Percentiles rank a stretch among this genome's conserved stretches.
phyloP scores from a whole-genome alignment of 2,113 vertebrate species.

The Gambusia holbrooki region DNA sequence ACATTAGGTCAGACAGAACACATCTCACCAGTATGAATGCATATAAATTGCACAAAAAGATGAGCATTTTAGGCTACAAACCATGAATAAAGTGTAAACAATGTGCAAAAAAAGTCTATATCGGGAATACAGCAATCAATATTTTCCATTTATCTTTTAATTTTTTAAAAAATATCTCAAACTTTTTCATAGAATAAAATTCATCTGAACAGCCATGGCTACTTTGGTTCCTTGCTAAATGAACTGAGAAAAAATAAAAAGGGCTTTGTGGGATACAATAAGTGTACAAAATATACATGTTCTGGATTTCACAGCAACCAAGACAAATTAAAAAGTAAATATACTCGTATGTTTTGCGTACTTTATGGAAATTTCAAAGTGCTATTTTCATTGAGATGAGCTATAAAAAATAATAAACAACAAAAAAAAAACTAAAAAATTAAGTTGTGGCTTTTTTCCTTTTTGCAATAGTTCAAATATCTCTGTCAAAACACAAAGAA shows the following conservation, averaged over 20 bases:
- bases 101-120: conserved; percentile 69
- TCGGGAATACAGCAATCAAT: conserved; percentile 50
- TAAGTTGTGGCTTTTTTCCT: conserved; percentile 52
- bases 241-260: conserved; percentile 6
- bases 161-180: conserved; percentile 57
- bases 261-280: not conserved
- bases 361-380: conserved; percentile 48
- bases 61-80: conserved; percentile 28
- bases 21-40: conserved; percentile 36
- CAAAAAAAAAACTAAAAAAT: conserved; percentile 12
- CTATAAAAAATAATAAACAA: too few relatives aligned
- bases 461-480: conserved; percentile 26
- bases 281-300: conserved; percentile 69
- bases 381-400: conserved; percentile 36
- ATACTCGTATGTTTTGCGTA: conserved; percentile 9
- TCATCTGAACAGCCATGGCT: conserved; percentile 46
- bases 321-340: conserved; percentile 14
- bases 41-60: conserved; percentile 60
- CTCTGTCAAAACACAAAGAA: conserved; percentile 40
- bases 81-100: conserved; percentile 60
- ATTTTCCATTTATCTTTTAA: conserved; percentile 35
- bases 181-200: conserved; percentile 36
- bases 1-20: conserved; percentile 38
- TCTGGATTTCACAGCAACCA: conserved; percentile 8
- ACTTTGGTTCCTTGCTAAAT: conserved; percentile 65